phyloP scores from a whole-genome alignment of 2,888 invertebrate genomes.

The Anaspis maculata region DNA sequence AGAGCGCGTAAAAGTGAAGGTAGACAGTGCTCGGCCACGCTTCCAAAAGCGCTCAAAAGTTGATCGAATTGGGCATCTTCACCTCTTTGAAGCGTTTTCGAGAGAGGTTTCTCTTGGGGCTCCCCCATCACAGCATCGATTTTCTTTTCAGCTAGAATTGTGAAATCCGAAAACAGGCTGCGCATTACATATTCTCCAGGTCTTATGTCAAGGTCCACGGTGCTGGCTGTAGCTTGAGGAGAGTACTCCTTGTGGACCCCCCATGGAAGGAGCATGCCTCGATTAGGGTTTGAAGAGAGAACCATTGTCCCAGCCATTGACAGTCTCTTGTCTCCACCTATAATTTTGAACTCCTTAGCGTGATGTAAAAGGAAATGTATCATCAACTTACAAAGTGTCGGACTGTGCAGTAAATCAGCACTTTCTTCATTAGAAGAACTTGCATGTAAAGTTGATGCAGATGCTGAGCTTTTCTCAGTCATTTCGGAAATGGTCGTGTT shows the following conservation, averaged over 20 bases:
- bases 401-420: conserved; percentile 7
- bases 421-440: conserved; percentile 13
- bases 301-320: conserved; percentile 1
- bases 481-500: conserved; percentile 37
- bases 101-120: conserved; percentile 86
- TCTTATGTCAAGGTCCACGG: conserved; percentile 52
- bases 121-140: conserved; percentile 93
- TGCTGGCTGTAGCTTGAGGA: conserved; percentile 36
- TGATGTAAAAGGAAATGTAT: neutral
- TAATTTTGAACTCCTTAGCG: conserved; percentile 6
- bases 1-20: conserved; percentile 88
- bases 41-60: conserved; percentile 81
- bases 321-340: conserved; percentile 20
- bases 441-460: conserved; percentile 35
- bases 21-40: conserved; percentile 94
- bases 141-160: conserved; percentile 88
- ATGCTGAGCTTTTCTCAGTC: conserved; percentile 35
- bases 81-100: conserved; percentile 90
- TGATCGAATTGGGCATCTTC: conserved; percentile 96
- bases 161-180: conserved; percentile 91
- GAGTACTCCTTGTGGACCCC: conserved; percentile 67
- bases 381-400: conserved; percentile 2
- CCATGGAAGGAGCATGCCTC: conserved; percentile 72
- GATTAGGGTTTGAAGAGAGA: conserved; percentile 19
- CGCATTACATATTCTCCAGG: conserved; percentile 97